phyloP scores from a whole-genome alignment of 2,797 vertebrate genomes.

The Gymnocypris eckloni region DNA sequence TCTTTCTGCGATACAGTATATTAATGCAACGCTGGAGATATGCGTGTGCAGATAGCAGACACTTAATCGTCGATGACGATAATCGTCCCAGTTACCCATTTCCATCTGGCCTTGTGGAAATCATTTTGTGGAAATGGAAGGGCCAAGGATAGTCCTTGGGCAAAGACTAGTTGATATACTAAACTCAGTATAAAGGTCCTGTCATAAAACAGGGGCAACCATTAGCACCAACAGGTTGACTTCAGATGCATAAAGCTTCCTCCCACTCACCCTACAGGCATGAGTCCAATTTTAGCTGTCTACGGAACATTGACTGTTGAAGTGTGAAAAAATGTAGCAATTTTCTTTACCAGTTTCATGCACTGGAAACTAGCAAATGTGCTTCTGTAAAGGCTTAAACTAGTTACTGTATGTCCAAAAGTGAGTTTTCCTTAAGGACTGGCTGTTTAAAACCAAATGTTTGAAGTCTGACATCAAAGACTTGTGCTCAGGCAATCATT shows the following conservation, averaged over 20 bases:
- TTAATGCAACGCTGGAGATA: not conserved
- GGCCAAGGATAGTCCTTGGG: not conserved
- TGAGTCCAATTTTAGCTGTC: slow-evolving; percentile 39
- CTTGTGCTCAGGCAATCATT: slow-evolving; percentile 24
- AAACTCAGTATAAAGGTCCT: slow-evolving; percentile 6
- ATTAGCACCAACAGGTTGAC: slow-evolving; percentile 33
- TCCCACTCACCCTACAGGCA: slow-evolving; percentile 42
- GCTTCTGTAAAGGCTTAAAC: slow-evolving; percentile 26
- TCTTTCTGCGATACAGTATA: not conserved
- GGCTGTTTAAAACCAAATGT: slow-evolving; percentile 43
- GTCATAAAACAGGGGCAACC: slow-evolving; percentile 13
- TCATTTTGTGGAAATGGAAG: not conserved
- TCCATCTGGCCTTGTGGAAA: not conserved
- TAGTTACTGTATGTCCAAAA: slow-evolving; percentile 19
- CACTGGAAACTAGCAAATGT: slow-evolving; percentile 10
- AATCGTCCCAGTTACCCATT: not conserved
- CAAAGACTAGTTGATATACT: slow-evolving; percentile 2
- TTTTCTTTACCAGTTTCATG: slow-evolving; percentile 23
- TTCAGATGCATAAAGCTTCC: slow-evolving; percentile 23
- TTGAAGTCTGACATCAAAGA: slow-evolving; percentile 58
- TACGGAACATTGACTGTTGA: slow-evolving; percentile 31
- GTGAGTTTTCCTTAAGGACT: slow-evolving; percentile 33
- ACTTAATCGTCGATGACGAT: too few relatives aligned
- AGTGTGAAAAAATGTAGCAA: slow-evolving; percentile 29
- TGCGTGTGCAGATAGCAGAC: not conserved